Base-by-base conservation (phyloP, 1,140 invertebrate species). In the Drosophila yakuba region DNA sequence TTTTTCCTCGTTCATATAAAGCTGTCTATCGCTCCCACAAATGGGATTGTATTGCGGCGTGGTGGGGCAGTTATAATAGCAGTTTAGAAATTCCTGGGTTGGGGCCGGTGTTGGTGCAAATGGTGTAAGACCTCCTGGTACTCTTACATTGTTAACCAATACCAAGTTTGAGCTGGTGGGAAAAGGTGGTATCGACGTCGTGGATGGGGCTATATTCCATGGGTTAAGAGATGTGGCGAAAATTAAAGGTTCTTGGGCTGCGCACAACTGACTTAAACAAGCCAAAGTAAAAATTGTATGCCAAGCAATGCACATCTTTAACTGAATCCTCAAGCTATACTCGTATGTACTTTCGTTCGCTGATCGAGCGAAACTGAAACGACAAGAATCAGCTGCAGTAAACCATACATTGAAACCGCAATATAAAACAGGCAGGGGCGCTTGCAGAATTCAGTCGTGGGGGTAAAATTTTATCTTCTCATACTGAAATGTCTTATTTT, bases 41-140 rank as follows among this genome's bases (percentile, higher is more conserved):
- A 97, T 94, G 32, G 96, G 96, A 90, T 94, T 95, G 74, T 95
- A 96, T 72, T 96, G 93, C 0, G 92, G 73, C 1, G 95, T 95
- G 0, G 93, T 92, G 50, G 93, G 92, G 68, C 94, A 95, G 0
- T 58, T 59, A 2, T 60, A 81, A 4, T 94, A 84, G 73, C 94
- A 95, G 11, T 83, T 45, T 0, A 82, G 59, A 39, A 80, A 93
- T 44, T 62, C 25, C 23, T 78, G 86, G 1, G 80, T 80, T 14
- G 85, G 59, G 2, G 91, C 79, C 45, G 91, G 72, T 2, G 47
- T 71, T 3, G 60, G 51, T 6, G 75, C 57, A 60, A 91, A 91
- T 0, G 91, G 79, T 5, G 78, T 68, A 28, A 91, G 62, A 0
- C 72, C 80, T 1, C 71, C 73, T 4, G 73, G 36, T 7, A 75